These are phyloP conservation scores for Lasiurus borealis DNA, from an alignment of 2,113 vertebrate genomes.

Conservation along the genomic window DNA sequence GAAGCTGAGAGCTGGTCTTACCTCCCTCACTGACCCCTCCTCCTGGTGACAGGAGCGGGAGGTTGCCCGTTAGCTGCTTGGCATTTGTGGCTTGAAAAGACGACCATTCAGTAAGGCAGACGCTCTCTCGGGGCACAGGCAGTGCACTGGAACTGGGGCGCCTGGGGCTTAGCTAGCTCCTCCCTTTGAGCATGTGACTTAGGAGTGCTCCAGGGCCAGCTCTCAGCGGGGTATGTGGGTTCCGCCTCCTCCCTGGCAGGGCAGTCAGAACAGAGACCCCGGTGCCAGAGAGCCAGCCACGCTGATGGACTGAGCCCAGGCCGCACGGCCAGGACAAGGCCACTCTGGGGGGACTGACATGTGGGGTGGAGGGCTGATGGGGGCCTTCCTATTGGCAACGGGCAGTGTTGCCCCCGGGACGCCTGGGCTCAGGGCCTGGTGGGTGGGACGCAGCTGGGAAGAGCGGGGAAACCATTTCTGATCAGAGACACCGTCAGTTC, in stretches of 20 bases:
- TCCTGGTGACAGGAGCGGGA: not conserved
- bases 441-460: not conserved
- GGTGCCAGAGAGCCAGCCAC: not conserved
- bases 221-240: fast-evolving
- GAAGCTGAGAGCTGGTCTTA: not conserved
- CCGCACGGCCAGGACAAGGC: not conserved
- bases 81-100: not conserved
- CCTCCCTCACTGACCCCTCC: fast-evolving
- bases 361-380: not conserved
- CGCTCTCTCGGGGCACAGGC: not conserved
- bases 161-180: not conserved
- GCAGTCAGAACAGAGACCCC: not conserved
- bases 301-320: not conserved
- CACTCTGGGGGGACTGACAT: not conserved
- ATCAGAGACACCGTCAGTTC: not conserved
- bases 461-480: not conserved
- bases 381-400: not conserved
- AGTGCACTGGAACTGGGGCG: too few relatives aligned
- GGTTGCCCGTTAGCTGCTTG: not conserved
- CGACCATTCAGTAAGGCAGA: not conserved
- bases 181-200: too few relatives aligned
- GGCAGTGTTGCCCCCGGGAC: not conserved
- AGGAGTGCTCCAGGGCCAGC: not conserved
- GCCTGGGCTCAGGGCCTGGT: not conserved
- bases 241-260: not conserved